phyloP scores from a whole-genome alignment of 2,113 vertebrate genomes.

The Neogobius melanostomus region DNA sequence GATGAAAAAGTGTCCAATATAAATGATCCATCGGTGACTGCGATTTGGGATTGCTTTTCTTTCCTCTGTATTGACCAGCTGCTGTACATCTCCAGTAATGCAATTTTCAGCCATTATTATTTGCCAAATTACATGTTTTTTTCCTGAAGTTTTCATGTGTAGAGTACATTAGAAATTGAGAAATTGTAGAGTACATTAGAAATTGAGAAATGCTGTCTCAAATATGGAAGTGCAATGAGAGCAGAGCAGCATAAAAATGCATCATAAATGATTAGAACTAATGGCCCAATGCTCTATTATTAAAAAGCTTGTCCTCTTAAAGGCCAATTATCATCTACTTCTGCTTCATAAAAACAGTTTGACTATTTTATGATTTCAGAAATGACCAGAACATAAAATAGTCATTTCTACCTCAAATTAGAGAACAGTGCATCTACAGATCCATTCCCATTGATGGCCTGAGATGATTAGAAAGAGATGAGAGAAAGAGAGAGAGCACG shows the following conservation, averaged over 20 bases:
- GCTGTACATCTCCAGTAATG: not conserved
- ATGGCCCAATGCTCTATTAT: too few species aligned
- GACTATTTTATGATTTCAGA: not conserved
- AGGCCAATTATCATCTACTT: not conserved
- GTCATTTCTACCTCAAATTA: not conserved
- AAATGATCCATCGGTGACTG: not conserved
- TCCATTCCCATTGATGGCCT: not conserved
- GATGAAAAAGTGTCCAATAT: slow-evolving; percentile 1
- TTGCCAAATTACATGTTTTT: not conserved
- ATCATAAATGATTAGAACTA: too few species aligned
- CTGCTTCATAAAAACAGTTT: not conserved
- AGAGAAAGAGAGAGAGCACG: too few species aligned
- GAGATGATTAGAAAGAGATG: not conserved
- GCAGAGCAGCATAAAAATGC: too few species aligned
- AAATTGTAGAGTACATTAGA: too few species aligned
- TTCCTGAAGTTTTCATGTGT: too few species aligned
- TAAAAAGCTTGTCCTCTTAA: not conserved
- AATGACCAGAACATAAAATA: not conserved
- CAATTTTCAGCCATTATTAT: not conserved
- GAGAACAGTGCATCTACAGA: not conserved
- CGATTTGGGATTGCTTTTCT: not conserved
- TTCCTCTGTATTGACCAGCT: not conserved
- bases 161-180: too few species aligned
- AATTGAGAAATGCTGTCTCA: too few species aligned
- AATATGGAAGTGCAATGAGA: too few species aligned